Base-by-base conservation (phyloP, 2,888 invertebrate genomes). In the Papilio elwesi region DNA sequence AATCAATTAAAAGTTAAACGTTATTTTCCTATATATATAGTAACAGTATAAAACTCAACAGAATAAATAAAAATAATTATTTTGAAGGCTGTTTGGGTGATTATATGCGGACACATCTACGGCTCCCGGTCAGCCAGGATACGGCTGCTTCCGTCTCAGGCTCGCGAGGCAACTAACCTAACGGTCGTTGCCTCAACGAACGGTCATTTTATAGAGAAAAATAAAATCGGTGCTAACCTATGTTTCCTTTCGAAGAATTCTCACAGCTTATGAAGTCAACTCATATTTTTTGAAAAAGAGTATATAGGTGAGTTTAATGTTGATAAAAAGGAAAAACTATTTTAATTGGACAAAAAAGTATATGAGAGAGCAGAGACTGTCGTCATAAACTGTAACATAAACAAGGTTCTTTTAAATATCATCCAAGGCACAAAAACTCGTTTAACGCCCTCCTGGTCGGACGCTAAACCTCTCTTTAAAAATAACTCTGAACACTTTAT, bases 61-160 rank as follows among this genome's bases (percentile, higher is more conserved):
- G 57, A 36, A 36, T 47, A 55, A n/a, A 36, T n/a, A n/a, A n/a
- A n/a, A n/a, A 43, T 43, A 43, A 7, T 43, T 48, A 15, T 55
- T 15, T 36, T 48, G 10, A 66, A 55, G n/a, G 55, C 64, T 55
- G 43, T 59, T 63, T 80, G 78, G 77, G 76, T 84, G 82, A 87
- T 87, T 85, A 86, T 82, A 87, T 84, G 83, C 86, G 84, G 76
- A 78, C 78, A 66, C 76, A 78, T 78, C 77, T 82, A 80, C 78
- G 81, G 75, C 75, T 74, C 82, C 78, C 79, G 81, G 80, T 78
- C 82, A 82, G 81, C 83, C 90, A 92, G 92, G 91, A 92, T 90
- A 88, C 89, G 87, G 85, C 87, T 87, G 85, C 88, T 91, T 92
- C 92, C 92, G 90, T 80, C 86, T 83, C 80, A 81, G 81, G 78